Evolutionary conservation across 2,797 vertebrate species (phyloP).

Genomic region (Coracias cyanogaster): DNA sequence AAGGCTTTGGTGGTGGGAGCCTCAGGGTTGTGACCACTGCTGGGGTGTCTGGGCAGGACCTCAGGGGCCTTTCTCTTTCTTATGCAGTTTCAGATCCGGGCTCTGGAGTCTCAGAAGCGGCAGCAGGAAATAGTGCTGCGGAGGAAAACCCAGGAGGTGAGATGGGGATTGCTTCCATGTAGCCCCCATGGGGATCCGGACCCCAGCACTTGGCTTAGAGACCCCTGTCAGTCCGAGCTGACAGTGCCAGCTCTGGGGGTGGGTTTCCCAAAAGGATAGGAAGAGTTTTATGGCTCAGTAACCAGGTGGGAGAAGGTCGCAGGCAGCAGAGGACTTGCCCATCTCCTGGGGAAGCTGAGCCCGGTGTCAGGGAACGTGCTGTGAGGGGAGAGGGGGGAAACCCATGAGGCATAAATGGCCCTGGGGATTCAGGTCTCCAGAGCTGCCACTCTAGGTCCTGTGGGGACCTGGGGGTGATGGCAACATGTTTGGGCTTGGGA

Average conservation of each 20-base stretch:
- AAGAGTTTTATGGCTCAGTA: not conserved
- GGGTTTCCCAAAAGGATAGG: not conserved
- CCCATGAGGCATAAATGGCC: not conserved
- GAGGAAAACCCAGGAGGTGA: conserved; percentile 95
- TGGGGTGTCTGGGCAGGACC: not conserved
- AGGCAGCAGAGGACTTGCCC: not conserved
- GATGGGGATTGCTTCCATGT: not conserved
- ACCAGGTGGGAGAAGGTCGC: not conserved
- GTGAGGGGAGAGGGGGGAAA: not conserved
- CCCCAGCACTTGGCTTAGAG: not conserved
- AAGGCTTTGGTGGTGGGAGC: not conserved
- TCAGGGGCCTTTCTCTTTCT: not conserved
- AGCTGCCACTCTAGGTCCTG: fast-evolving
- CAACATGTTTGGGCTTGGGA: not conserved
- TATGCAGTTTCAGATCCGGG: conserved; percentile 92
- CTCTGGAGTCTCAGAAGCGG: conserved; percentile 95
- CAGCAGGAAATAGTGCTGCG: conserved; percentile 95
- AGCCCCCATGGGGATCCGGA: not conserved
- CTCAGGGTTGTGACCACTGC: fast-evolving
- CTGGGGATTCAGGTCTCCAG: not conserved
- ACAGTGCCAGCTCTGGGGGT: not conserved
- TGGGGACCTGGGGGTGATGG: not conserved
- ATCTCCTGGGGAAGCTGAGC: fast-evolving
- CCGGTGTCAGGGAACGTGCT: not conserved
- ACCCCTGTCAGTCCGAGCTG: not conserved